These are phyloP conservation scores for Autographa gamma DNA, from an alignment of 2,888 invertebrate species.

Conservation along the genomic window DNA sequence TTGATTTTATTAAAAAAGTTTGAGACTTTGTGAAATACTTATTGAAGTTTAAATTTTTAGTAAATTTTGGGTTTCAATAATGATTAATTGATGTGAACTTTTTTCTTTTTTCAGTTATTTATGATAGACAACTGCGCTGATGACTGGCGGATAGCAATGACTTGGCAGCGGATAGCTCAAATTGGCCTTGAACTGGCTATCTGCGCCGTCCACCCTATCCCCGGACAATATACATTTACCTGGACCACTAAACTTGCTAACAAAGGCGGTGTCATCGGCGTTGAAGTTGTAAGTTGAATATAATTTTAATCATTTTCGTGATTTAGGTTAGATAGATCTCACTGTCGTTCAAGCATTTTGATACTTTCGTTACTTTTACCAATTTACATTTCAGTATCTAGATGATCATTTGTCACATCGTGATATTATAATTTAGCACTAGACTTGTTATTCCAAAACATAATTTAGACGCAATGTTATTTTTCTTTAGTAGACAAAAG, in stretches of 20 bases:
- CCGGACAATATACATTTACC: conserved; percentile 98
- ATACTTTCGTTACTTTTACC: conserved; percentile 16
- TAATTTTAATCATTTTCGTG: background rate
- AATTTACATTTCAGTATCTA: conserved; percentile 5
- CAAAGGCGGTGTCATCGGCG: conserved; percentile 92
- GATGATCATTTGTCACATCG: background rate
- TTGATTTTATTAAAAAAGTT: conserved; percentile 41
- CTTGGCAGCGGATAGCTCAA: conserved; percentile 98
- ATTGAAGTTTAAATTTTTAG: conserved; percentile 19
- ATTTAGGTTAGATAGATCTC: conserved; percentile 9
- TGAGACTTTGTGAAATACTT: conserved; percentile 15
- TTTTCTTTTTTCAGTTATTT: conserved; percentile 94
- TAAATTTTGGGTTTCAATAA: background rate
- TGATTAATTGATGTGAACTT: background rate
- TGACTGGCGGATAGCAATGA: conserved; percentile 99
- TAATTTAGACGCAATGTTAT: background rate
- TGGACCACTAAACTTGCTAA: conserved; percentile 99
- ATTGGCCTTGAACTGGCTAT: conserved; percentile 97
- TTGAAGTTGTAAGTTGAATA: conserved; percentile 87
- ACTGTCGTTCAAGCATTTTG: conserved; percentile 23
- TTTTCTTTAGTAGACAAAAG: background rate
- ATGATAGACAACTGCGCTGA: conserved; percentile 99
- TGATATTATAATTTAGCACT: background rate
- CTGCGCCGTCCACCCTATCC: conserved; percentile 99
- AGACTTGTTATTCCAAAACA: background rate